Base-by-base conservation (phyloP, 2,888 invertebrate genomes). In the Lagria hirta region DNA sequence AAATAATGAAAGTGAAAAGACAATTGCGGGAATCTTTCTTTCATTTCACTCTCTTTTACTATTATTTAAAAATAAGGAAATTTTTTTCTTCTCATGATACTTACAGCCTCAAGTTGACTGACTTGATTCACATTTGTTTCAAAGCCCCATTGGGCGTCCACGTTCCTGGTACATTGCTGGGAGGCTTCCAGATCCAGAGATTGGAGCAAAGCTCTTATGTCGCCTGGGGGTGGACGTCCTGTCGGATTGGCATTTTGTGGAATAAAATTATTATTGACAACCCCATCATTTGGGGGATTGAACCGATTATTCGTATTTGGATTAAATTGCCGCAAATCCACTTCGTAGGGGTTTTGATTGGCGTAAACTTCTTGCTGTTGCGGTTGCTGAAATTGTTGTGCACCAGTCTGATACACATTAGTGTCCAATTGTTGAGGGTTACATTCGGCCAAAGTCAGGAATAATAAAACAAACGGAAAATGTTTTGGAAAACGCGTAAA, bases 121-220 rank as follows among this genome's bases (percentile, higher is more conserved):
- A 77, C 82, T 67, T 88, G 86, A 70, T 88, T 89, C 21, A 90
- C 88, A 63, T 90, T 85, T 3, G 90, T 90, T 71, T 91, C 90
- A 62, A 89, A 91, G 66, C 85, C 84, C 91, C 91, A 91, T 64
- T 91, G 91, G 1, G 88, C 87, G 0, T 82, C 85, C n/a, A 91
- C 90, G 68, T 90, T 90, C 33, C 83, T 83, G 0, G 87, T 87
- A 62, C 90, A 91, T 68, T 88, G 85, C 64, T 85, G 82, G 0
- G 88, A 84, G 5, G 88, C 82, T 60, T 85, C 81, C 16, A 83
- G 78, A 65, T 90, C 90, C 14, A 88, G 76, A 46, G 84, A 82
- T 24, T 81, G 77, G 49, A 90, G 66, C 23, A 86, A 75, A 48
- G 79, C 77, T 47, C 78, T 72, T 1, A 76, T 49, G 68, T 71